Base-by-base conservation (phyloP, 64 coral and sea anemone genomes). In the Montipora capricornis region DNA sequence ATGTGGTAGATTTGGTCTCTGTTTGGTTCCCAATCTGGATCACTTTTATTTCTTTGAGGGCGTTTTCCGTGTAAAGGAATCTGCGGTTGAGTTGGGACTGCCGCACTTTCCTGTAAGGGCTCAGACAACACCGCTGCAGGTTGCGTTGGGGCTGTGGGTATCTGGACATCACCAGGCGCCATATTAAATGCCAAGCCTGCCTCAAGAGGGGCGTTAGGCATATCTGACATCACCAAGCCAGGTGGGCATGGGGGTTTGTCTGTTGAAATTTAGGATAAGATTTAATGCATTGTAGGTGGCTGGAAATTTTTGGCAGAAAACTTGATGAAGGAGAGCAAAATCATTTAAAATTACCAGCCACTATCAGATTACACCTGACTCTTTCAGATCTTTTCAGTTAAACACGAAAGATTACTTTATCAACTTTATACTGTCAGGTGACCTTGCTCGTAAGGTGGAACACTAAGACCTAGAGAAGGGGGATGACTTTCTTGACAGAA, bases 1-100 rank as follows among this genome's bases (percentile, higher is more conserved):
- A 93, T 78, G 61, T 93, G 74, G 55, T 93, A 93, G 14, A 88
- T 66, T 68, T 93, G 71, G 22, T 93, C 66, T 60, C 92, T 87
- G 85, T 93, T 75, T 3, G 92, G 92, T 14, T 77, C 83, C 48
- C 46, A 62, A 19, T 68, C 61, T 29, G 8, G 37, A 0, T 46
- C 49, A 49, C 19, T 11, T 1, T 70, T 86, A 24, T 68, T 17
- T 2, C 53, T 14, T 50, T 71, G 5, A 73, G 44, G 47, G 60
- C 37, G 61, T 37, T 84, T 68, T 8, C 20, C 44, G n/a, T 86
- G 82, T 19, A 86, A 71, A 4, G 66, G 66, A 73, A 80, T 87
- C 64, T 68, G 83, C 53, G 68, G 61, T 12, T 83, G 53, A 20
- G 85, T 81, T 14, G 84, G 73, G 37, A 44, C 64, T 80, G 5